A percentile compares a stretch with the other conserved stretches of the same genome.
phyloP scores from a whole-genome alignment of 2,888 invertebrate genomes.

The Eueremaeus valkanovi region DNA sequence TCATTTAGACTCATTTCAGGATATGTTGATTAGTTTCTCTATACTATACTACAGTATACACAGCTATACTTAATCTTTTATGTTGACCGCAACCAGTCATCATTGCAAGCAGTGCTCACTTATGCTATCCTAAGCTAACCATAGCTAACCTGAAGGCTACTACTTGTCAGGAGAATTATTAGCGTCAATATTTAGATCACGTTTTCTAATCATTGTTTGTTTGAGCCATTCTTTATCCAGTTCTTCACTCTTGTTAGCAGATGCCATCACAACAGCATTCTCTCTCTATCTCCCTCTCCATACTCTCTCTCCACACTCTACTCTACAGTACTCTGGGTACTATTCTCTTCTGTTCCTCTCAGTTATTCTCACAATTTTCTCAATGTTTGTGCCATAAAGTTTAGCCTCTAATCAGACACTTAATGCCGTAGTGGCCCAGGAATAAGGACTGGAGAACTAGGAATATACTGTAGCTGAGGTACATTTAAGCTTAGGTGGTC shows the following conservation, averaged over 20 bases:
- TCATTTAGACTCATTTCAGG: constrained; percentile 27
- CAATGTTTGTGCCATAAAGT: constrained; percentile 32
- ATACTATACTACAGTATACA: too few relatives aligned
- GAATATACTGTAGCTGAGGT: background rate
- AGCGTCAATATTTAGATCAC: constrained; percentile 36
- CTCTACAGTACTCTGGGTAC: background rate
- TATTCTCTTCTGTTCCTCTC: constrained; percentile 15
- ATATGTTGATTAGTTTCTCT: constrained; percentile 34
- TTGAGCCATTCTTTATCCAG: constrained; percentile 20
- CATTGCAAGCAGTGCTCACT: background rate
- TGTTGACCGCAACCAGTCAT: constrained; percentile 32
- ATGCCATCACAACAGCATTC: too few relatives aligned
- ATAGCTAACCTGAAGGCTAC: constrained; percentile 2
- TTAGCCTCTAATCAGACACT: constrained; percentile 36
- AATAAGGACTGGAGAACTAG: background rate
- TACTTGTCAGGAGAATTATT: constrained; percentile 33
- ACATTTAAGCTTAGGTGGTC: constrained; percentile 29
- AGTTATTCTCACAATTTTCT: constrained; percentile 32
- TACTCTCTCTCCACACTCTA: background rate
- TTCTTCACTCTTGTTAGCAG: constrained; percentile 28
- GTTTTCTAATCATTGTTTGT: constrained; percentile 33
- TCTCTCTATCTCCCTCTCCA: too few relatives aligned
- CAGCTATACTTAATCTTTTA: constrained; percentile 33
- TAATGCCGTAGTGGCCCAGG: constrained; percentile 18
- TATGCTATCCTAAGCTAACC: background rate